These are phyloP conservation scores for Thaleichthys pacificus DNA, from an alignment of 2,797 vertebrate species.

Conservation along the genomic window DNA sequence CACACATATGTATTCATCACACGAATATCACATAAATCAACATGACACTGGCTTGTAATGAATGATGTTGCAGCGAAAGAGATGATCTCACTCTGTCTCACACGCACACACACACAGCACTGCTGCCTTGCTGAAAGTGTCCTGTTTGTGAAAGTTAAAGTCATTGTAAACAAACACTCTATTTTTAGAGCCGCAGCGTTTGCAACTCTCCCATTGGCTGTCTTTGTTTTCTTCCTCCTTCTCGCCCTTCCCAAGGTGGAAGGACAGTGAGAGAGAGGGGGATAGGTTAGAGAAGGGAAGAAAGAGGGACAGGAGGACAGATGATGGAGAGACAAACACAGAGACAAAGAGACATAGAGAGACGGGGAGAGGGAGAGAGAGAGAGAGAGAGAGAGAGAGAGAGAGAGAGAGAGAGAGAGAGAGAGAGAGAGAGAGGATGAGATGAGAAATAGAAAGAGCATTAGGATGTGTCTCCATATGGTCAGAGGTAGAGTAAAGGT, in stretches of 20 bases:
- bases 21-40: conserved; percentile 17
- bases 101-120: neutral
- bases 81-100: conserved; percentile 5
- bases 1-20: conserved; percentile 23
- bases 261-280: neutral
- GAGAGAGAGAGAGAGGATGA: neutral
- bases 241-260: neutral
- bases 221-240: conserved; percentile 23
- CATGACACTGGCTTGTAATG: conserved; percentile 15
- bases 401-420: neutral
- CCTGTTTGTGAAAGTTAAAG: conserved; percentile 46
- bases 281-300: neutral
- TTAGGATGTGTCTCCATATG: neutral
- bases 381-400: neutral
- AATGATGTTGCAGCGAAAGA: conserved; percentile 20
- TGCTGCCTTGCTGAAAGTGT: conserved; percentile 5
- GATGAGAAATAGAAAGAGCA: neutral
- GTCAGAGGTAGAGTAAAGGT: neutral
- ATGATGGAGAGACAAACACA: neutral
- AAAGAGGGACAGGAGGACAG: neutral
- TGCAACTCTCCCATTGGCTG: conserved; percentile 23
- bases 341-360: neutral
- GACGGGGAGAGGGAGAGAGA: neutral
- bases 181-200: conserved; percentile 45
- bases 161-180: conserved; percentile 42